Evolutionary conservation across 92 coral and sea anemone species (phyloP).

Genomic region (Phenganax stokvisi): DNA sequence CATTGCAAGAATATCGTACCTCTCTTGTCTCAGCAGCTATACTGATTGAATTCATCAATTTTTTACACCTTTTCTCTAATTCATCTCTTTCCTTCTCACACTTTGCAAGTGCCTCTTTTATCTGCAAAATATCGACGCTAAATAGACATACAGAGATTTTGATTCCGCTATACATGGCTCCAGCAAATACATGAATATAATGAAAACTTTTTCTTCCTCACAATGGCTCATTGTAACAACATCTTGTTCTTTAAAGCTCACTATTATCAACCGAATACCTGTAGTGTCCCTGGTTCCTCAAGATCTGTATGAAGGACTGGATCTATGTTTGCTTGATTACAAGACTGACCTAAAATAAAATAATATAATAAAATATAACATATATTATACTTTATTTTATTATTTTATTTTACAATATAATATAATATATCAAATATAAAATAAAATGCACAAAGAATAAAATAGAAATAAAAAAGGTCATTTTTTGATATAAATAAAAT

Average conservation of each 20-base stretch:
- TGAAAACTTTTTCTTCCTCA: constrained; percentile 46
- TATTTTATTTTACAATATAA: no score
- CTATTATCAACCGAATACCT: not conserved
- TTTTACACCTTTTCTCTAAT: constrained; percentile 76
- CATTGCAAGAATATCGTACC: not conserved
- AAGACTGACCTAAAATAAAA: constrained; percentile 13
- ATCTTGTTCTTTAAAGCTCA: constrained; percentile 7
- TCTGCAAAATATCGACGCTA: not conserved
- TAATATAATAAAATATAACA: no score
- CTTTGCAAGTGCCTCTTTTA: constrained; percentile 67
- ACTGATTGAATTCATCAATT: constrained; percentile 91
- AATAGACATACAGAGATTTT: not conserved
- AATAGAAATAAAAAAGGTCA: no score
- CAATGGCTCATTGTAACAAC: constrained; percentile 55
- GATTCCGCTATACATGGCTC: not conserved
- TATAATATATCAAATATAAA: no score
- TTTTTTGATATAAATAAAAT: not conserved
- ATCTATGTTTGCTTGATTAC: constrained; percentile 5
- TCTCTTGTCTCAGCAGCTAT: constrained; percentile 70
- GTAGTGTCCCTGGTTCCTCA: constrained; percentile 16
- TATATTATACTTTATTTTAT: no score
- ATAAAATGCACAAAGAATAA: no score
- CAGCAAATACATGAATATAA: no score
- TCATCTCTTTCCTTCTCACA: constrained; percentile 79
- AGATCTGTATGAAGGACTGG: constrained; percentile 21